Base-by-base conservation (phyloP, 2,113 vertebrate genomes). In the Melanocharis versteri region DNA sequence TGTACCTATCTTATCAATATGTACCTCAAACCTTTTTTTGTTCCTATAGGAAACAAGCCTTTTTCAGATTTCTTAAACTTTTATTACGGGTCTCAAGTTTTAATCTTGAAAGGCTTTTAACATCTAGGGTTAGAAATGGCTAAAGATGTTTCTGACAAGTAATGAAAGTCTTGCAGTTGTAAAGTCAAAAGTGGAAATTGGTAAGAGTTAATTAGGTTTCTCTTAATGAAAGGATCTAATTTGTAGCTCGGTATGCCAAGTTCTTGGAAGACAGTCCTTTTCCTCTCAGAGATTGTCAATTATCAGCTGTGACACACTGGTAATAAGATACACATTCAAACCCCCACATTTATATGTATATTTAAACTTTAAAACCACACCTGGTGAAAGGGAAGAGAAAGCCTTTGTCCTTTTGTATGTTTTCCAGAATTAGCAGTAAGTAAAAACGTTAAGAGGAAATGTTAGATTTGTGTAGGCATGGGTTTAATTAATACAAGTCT, bases 391-490 rank as follows among this genome's bases (percentile, higher is more conserved):
- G n/a, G 62, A 85, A 73, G 92, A 81, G 89, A 86, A 89, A 90
- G 33, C 76, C 53, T 69, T 87, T 96, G 68, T 57, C 79, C 8
- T 2, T 76, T 30, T 86, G 1, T 37, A 3, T 30, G 30, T 79
- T 92, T 84, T 71, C n/a, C 56, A 47, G 54, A 87, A 83, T 94
- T 69, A 83, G 89, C 83, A 68, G 62, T 93, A 92, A 89, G 60
- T 90, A 83, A 78, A 90, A 70, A 17, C 0, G 8, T 72, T 85
- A 79, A 84, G 83, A 93, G 88, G 89, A 96, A 97, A 48, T 76
- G 82, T 97, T 96, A 85, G 72, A 94, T 96, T 97, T 97, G 93
- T 95, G 71, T 78, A 92, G 83, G 54, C 71, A 88, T 97, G 96
- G 61, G 72, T 97, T 94, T 97, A 95, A 95, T 97, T 97, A 94